Base-by-base conservation (phyloP, 2,888 invertebrate species). In the Dicyrtomina minuta region DNA sequence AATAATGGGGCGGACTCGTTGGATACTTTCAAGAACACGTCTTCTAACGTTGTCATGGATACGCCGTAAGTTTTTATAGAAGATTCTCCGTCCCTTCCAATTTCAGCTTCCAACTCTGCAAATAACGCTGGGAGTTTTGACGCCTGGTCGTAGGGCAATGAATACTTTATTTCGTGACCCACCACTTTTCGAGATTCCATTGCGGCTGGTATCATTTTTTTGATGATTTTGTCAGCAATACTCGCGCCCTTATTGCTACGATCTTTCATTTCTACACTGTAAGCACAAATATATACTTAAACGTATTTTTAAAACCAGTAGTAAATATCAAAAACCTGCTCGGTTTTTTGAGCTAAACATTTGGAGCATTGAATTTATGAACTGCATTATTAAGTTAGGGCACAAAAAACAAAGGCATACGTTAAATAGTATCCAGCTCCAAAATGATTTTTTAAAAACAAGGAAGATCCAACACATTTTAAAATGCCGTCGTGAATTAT, bases 371-470 rank as follows among this genome's bases (percentile, higher is more conserved):
- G 17, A 44, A 33, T 5, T 33, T 8, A 5, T 33, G 33, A 5
- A 33, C 33, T 8, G 33, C 3, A 8, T 33, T 5, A 33, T 33
- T 5, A 33, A 33, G 8, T 33, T 33, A 8, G 33, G 3, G 33
- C 8, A 5, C 33, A 33, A 33, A 5, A 33, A 33, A 8, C 33
- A 5, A 33, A 4, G 4, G 24, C 26, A 24, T 80, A 86, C 80
- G 91, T 92, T 62, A 93, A 84, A 82, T 93, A 92, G 81, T 93
- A 93, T 44, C 93, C 93, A 70, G 92, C 89, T 4, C 93, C 93
- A 80, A 92, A 93, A 81, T 90, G 90, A 80, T 91, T 92, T 82
- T 93, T 93, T 76, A 93, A 84, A 81, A 92, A 93, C 59, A 93
- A 81, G 0, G 92, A 92, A 8, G 91, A 91, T 1, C 93, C 93